phyloP scores from a whole-genome alignment of 2,888 invertebrate species.

The Halocaridina rubra region DNA sequence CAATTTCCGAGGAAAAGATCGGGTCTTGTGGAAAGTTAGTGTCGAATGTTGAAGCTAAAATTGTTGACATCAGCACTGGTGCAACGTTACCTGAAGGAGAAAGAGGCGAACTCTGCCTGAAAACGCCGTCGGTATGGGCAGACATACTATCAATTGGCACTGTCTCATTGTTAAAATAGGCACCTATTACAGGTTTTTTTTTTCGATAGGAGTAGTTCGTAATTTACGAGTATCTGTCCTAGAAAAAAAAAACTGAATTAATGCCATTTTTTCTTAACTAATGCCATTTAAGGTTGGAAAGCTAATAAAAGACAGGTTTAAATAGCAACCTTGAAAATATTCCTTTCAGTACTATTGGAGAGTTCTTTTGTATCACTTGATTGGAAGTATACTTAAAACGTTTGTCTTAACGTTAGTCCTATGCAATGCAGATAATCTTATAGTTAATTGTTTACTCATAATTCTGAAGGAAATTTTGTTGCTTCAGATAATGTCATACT shows the following conservation, averaged over 20 bases:
- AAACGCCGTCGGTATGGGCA: slow-evolving; percentile 84
- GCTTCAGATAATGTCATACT: slow-evolving; percentile 69
- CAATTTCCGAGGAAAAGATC: slow-evolving; percentile 49
- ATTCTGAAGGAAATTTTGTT: not conserved
- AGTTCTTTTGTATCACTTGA: no score
- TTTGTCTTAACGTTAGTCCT: not conserved
- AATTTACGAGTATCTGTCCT: no score
- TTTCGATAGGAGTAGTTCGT: no score
- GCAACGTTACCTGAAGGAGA: slow-evolving; percentile 67
- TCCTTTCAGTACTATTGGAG: not conserved
- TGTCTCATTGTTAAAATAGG: no score
- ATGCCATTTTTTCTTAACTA: no score
- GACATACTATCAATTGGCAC: no score
- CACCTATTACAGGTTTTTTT: no score
- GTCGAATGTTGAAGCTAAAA: slow-evolving; percentile 76
- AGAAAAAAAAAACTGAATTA: no score
- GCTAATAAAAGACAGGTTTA: not conserved
- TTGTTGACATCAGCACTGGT: slow-evolving; percentile 76
- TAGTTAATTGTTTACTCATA: not conserved
- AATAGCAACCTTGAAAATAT: not conserved
- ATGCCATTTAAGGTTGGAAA: no score
- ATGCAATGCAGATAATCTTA: not conserved
- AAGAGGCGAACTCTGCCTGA: slow-evolving; percentile 79
- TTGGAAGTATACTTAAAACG: no score
- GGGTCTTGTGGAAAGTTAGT: slow-evolving; percentile 73